These are phyloP conservation scores for Harmothoe impar DNA, from an alignment of 2,888 invertebrate genomes.

Conservation along the genomic window DNA sequence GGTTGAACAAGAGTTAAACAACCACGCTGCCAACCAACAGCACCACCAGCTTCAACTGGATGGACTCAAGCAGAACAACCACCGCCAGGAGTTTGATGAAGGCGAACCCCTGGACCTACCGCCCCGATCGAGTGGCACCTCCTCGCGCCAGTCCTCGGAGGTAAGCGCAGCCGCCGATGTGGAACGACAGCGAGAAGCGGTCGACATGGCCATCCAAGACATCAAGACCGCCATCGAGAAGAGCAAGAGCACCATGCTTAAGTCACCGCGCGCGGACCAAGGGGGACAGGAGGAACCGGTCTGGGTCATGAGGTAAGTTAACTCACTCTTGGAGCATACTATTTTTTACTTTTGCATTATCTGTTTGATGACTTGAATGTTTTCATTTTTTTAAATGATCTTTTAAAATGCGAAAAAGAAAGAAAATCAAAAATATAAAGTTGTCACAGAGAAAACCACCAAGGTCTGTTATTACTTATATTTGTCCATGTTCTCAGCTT, in stretches of 20 bases:
- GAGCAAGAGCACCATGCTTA: constrained; percentile 84
- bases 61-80: neutral
- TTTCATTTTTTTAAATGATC: neutral
- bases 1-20: constrained; percentile 69
- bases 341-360: neutral
- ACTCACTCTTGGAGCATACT: neutral
- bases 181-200: constrained; percentile 73
- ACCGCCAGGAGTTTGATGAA: constrained; percentile 29
- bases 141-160: constrained; percentile 58
- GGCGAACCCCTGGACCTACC: constrained; percentile 23
- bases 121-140: neutral
- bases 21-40: neutral
- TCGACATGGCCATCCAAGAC: constrained; percentile 88
- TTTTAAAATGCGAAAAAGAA: neutral
- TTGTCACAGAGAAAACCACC: constrained; percentile 59
- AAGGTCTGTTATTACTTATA: constrained; percentile 25
- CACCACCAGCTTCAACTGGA: neutral
- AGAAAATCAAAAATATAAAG: neutral
- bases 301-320: constrained; percentile 81
- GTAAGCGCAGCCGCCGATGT: constrained; percentile 43
- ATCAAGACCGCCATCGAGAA: constrained; percentile 91
- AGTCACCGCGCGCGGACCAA: constrained; percentile 68
- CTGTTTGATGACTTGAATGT: neutral
- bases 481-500: neutral
- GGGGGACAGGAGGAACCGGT: constrained; percentile 77